Base-by-base conservation (phyloP, 2,797 vertebrate genomes). In the Megalops cyprinoides region DNA sequence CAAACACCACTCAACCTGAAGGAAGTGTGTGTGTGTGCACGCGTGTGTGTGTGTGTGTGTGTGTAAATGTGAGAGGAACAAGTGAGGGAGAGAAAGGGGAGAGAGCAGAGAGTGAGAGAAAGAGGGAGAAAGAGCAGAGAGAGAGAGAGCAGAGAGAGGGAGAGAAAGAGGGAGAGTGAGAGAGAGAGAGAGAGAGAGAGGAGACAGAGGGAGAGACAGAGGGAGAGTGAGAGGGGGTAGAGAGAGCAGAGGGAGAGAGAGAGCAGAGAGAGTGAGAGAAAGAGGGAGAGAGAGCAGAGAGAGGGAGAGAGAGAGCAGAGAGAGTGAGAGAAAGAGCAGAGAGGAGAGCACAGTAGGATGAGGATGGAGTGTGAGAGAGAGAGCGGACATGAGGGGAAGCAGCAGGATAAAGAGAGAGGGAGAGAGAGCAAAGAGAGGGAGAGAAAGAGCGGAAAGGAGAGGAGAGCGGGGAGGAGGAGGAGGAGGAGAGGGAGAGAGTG, bases 21-120 rank as follows among this genome's bases (percentile, higher is more conserved):
- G 28, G 60, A 65, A 37, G n/a, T 2, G 56, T 60, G 9, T 62
- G 9, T 31, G 7, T 62, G 8, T 62, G 60, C n/a, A 34, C 15
- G 31, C 74, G 44, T 23, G 49, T 73, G 28, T 34, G 34, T 48
- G 55, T 74, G 56, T 80, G 51, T 74, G 44, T 51, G 56, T 28
- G 28, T 76, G 44, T 55, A 42, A 71, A 31, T 74, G 34, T 74
- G 3, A 42, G n/a, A 25, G 14, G 58, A 23, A 8, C 0, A 12
- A 56, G 15, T 60, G 58, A 12, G 14, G 4, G 46, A 69, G 46
- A 31, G 62, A n/a, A n/a, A n/a, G n/a, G n/a, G n/a, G n/a, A n/a
- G n/a, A 23, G 42, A 10, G 56, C n/a, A 75, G n/a, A n/a, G n/a
- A n/a, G n/a, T n/a, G n/a, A n/a, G n/a, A n/a, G n/a, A n/a, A n/a